A percentile compares a stretch with the other conserved stretches of the same genome.
phyloP scores from a whole-genome alignment of 2,888 invertebrate genomes.

The Endotricha flammealis region DNA sequence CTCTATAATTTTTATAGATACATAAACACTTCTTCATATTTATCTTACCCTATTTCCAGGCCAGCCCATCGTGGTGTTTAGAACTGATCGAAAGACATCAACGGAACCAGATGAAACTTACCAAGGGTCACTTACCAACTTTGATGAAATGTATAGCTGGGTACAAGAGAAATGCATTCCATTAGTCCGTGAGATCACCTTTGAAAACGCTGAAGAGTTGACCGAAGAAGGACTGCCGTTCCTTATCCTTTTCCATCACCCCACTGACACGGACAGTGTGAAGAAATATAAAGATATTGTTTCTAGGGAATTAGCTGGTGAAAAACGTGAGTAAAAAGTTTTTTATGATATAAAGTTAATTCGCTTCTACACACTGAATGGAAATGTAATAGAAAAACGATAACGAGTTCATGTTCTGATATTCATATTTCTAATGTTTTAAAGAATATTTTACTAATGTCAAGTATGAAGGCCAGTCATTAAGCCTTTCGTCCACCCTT shows the following conservation, averaged over 20 bases:
- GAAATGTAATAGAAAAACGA: too few relatives aligned
- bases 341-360: constrained; percentile 5
- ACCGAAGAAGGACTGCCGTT: constrained; percentile 99
- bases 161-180: constrained; percentile 96
- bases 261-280: constrained; percentile 88
- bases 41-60: too few relatives aligned
- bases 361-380: too few relatives aligned
- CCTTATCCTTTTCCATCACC: constrained; percentile 95
- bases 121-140: constrained; percentile 83
- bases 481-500: too few relatives aligned
- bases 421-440: too few relatives aligned
- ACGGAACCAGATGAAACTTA: constrained; percentile 91
- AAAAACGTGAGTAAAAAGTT: constrained; percentile 95
- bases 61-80: constrained; percentile 88
- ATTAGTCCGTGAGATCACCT: constrained; percentile 98
- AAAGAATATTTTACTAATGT: too few relatives aligned
- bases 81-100: constrained; percentile 87
- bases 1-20: too few relatives aligned
- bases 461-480: too few relatives aligned
- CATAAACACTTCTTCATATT: too few relatives aligned
- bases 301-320: constrained; percentile 84
- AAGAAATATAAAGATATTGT: constrained; percentile 92
- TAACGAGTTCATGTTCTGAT: too few relatives aligned
- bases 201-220: constrained; percentile 99
- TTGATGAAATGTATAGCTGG: constrained; percentile 94